Evolutionary conservation across 2,888 invertebrate genomes (phyloP).

Genomic region (Siphlonurus alternatus): DNA sequence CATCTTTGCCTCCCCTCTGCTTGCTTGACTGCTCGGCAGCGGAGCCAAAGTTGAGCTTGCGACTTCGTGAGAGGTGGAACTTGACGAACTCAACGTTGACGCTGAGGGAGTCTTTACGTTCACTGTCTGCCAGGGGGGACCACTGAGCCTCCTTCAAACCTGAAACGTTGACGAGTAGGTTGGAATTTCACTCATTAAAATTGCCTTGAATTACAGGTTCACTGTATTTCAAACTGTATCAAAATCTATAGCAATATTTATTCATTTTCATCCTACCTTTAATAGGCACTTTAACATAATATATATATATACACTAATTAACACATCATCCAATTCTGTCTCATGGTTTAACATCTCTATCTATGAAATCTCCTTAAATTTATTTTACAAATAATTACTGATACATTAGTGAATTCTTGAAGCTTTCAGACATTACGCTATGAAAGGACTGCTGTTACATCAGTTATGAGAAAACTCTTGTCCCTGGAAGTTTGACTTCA

Average conservation of each 20-base stretch:
- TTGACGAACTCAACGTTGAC: slow-evolving; percentile 96
- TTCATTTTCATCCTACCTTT: slow-evolving; percentile 3
- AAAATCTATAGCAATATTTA: not conserved
- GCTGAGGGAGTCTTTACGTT: slow-evolving; percentile 87
- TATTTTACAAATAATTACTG: too few relatives aligned
- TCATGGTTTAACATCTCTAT: too few relatives aligned
- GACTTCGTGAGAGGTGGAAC: slow-evolving; percentile 79
- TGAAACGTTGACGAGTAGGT: slow-evolving; percentile 10
- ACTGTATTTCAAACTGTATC: not conserved
- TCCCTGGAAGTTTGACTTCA: too few relatives aligned
- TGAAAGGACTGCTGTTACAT: too few relatives aligned
- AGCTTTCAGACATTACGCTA: too few relatives aligned
- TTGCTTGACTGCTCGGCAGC: slow-evolving; percentile 18
- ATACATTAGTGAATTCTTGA: too few relatives aligned
- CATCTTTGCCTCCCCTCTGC: slow-evolving; percentile 23
- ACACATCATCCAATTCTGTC: too few relatives aligned
- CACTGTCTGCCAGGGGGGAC: slow-evolving; percentile 72
- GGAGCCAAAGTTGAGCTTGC: slow-evolving; percentile 65
- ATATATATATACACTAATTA: too few relatives aligned
- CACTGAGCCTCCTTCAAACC: slow-evolving; percentile 59
- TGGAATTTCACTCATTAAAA: not conserved
- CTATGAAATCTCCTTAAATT: too few relatives aligned
- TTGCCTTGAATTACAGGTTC: not conserved
- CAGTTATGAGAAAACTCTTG: too few relatives aligned
- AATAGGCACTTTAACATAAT: too few relatives aligned